A percentile compares a stretch with the other conserved stretches of the same genome.
phyloP scores from a whole-genome alignment of 1,140 invertebrate species.

The Pseudoatta argentina region DNA sequence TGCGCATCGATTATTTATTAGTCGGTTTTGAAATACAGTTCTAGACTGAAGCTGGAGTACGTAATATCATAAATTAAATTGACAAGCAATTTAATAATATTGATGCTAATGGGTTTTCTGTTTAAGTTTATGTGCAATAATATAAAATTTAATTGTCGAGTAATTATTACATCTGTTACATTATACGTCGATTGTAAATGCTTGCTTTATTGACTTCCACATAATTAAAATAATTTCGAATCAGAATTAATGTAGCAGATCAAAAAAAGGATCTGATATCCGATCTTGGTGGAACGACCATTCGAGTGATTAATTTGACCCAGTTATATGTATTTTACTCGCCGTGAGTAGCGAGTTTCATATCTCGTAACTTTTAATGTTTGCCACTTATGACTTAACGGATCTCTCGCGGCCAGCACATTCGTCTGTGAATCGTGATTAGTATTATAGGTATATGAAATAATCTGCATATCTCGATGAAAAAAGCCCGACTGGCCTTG shows the following conservation, averaged over 20 bases:
- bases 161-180: neutral
- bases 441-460: conserved; percentile 17
- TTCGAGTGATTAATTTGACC: conserved; percentile 26
- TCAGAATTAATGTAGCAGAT: conserved; percentile 3
- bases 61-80: no score
- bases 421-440: conserved; percentile 35
- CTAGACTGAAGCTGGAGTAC: no score
- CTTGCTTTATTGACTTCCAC: neutral
- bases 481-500: conserved; percentile 68
- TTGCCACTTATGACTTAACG: conserved; percentile 36
- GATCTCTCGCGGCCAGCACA: conserved; percentile 40
- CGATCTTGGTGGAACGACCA: conserved; percentile 10
- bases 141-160: neutral
- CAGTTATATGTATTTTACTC: neutral
- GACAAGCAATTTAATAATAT: no score
- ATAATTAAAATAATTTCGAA: conserved; percentile 31
- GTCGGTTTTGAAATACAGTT: no score
- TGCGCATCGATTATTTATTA: no score
- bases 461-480: conserved; percentile 35
- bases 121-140: neutral
- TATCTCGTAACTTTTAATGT: conserved; percentile 30
- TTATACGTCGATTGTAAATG: neutral
- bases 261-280: neutral
- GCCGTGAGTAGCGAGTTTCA: neutral
- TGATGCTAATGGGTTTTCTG: no score